Evolutionary conservation across 1,140 invertebrate species (phyloP).

Genomic region (Drosophila subobscura): DNA sequence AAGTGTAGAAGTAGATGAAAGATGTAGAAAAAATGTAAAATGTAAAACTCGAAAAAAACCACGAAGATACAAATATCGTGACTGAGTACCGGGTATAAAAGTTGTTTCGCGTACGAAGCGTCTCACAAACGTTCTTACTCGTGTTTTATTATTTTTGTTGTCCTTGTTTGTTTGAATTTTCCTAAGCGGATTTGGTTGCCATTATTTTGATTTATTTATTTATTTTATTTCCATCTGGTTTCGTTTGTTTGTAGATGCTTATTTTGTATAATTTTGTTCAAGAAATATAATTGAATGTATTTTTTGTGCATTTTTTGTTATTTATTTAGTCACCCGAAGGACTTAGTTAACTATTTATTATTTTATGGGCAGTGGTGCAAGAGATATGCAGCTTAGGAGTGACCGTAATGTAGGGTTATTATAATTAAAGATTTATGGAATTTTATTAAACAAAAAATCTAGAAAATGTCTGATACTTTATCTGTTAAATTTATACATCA

Average conservation of each 20-base stretch:
- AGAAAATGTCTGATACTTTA: no score
- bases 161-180: conserved; percentile 5
- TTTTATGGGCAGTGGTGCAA: not conserved
- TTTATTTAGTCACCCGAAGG: not conserved
- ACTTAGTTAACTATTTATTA: not conserved
- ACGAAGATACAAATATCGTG: no score
- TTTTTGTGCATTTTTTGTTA: not conserved
- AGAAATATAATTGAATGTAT: not conserved
- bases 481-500: no score
- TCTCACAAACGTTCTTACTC: no score
- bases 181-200: conserved; percentile 29
- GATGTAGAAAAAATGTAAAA: no score
- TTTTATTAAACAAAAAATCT: no score
- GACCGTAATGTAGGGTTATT: no score
- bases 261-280: conserved; percentile 6
- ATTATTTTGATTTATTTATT: conserved; percentile 24
- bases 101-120: no score
- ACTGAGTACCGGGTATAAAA: no score
- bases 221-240: conserved; percentile 7
- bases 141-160: not conserved
- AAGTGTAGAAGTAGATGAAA: no score
- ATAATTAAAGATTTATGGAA: not conserved
- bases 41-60: no score
- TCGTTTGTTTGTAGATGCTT: not conserved
- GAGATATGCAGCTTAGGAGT: not conserved